Evolutionary conservation across 2,797 vertebrate species (phyloP).

Genomic region (Ispidina picta): DNA sequence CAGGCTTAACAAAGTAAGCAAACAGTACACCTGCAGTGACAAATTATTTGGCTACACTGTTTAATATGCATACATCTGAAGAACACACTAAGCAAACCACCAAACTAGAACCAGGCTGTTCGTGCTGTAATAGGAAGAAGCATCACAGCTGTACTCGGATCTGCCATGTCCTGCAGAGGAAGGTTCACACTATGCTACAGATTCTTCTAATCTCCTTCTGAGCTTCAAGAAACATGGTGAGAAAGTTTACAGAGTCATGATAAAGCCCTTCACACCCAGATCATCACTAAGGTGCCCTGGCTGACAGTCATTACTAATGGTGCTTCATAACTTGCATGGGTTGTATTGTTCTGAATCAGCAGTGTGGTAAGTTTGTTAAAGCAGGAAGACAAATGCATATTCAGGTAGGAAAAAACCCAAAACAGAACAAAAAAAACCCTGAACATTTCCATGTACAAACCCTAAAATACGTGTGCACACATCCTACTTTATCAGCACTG

Average conservation of each 20-base stretch:
- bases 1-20: background rate
- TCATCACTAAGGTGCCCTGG: background rate
- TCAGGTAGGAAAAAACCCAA: too few relatives aligned
- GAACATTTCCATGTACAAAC: too few relatives aligned
- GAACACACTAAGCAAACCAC: background rate
- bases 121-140: background rate
- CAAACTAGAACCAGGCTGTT: rapidly evolving
- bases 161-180: background rate
- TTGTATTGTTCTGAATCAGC: background rate
- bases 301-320: background rate
- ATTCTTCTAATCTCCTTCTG: background rate
- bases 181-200: background rate
- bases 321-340: background rate
- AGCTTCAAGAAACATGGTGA: background rate
- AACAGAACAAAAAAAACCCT: too few relatives aligned
- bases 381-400: too few relatives aligned
- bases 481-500: too few relatives aligned
- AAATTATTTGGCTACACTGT: background rate
- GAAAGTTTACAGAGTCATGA: background rate
- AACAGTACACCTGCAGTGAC: background rate
- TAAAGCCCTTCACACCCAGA: background rate
- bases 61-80: background rate
- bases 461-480: too few relatives aligned
- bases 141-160: background rate
- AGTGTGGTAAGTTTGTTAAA: background rate